Evolutionary conservation across 2,888 invertebrate genomes (phyloP), one percentile per base, ranked within the genome.

Genomic region (Vandiemenella viatica): DNA sequence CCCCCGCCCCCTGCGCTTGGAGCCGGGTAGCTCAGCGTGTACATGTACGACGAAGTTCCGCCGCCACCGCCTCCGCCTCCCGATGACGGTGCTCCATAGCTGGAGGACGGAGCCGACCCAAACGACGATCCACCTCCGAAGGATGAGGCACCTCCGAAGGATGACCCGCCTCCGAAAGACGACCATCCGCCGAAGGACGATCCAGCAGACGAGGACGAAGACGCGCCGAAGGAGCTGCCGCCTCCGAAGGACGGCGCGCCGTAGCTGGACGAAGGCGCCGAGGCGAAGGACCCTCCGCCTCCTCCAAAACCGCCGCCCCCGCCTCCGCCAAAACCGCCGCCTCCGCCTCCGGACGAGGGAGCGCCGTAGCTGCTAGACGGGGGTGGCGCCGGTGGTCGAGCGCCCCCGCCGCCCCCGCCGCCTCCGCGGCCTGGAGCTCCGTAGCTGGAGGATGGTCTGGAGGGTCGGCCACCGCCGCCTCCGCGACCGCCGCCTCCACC

Each of bases 401-500:
- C 23, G n/a, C 46, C 45, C n/a, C 45, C 45, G 10, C n/a, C n/a
- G n/a, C n/a, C n/a, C n/a, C n/a, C n/a, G n/a, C n/a, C 47, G 61
- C 60, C 50, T 61, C 67, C 51, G 59, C 67, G 42, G 59, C 55
- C 53, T 6, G 44, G 38, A 10, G 18, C 38, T 7, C 38, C 43
- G 20, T 40, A 40, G 8, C 19, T 13, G 5, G 18, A 16, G n/a
- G 19, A 19, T n/a, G 19, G 18, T 51, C 48, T 21, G 13, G 15
- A n/a, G 20, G n/a, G n/a, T 5, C 58, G 6, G 52, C 52, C 16
- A 1, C 42, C 42, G 26, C 59, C 55, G 8, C 17, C 61, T 6
- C 19, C n/a, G 15, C 65, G 68, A 59, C 64, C 68, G 7, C 73
- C 72, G 40, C 59, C 55, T 8, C 57, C 56, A 40, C 55, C 23